A percentile compares a stretch with the other conserved stretches of the same genome.
Conservation (phyloP, 2,888 invertebrate species). For the Mythimna impura region DNA sequence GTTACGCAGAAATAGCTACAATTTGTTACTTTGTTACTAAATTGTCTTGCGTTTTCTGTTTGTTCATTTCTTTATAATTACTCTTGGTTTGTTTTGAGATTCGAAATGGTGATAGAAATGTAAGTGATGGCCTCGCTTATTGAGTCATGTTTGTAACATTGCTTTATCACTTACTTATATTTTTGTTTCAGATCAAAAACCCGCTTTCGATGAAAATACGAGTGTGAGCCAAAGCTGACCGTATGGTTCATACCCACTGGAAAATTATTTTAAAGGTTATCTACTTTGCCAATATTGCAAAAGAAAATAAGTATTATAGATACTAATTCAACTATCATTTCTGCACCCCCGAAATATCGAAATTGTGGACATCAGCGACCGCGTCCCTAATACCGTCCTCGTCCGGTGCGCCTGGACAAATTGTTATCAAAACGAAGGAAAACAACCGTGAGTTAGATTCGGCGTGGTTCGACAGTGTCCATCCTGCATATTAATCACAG, state of each 20-base stretch:
- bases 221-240: no score
- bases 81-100: constrained; percentile 19
- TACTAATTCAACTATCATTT: background rate
- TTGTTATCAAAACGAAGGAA: constrained; percentile 68
- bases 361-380: background rate
- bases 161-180: no score
- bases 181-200: no score
- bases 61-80: constrained; percentile 17
- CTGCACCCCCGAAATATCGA: background rate
- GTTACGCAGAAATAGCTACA: constrained; percentile 58
- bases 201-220: no score
- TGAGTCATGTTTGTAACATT: background rate
- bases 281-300: no score
- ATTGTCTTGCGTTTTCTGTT: constrained; percentile 34
- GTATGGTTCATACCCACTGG: no score
- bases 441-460: constrained; percentile 71
- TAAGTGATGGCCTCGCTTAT: background rate
- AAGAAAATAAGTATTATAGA: no score
- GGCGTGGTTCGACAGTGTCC: constrained; percentile 74
- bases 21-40: constrained; percentile 49
- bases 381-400: constrained; percentile 24
- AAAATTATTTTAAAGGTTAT: no score
- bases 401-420: constrained; percentile 44
- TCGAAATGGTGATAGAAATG: background rate
- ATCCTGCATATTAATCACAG: constrained; percentile 88